These are phyloP conservation scores for Synanthedon andrenaeformis DNA, from an alignment of 2,888 invertebrate species.

Conservation along the genomic window DNA sequence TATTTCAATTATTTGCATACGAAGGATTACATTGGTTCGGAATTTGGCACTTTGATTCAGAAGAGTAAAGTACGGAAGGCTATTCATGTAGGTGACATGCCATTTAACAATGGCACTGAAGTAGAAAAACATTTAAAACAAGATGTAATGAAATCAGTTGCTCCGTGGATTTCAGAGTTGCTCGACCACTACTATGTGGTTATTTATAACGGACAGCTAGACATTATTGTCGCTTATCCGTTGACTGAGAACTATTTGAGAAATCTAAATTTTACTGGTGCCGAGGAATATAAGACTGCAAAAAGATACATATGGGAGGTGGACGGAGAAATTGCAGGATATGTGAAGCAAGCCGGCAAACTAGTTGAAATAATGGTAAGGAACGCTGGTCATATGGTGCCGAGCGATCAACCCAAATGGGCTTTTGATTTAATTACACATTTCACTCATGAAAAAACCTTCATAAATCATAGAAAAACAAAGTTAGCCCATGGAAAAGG, in stretches of 20 bases:
- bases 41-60: constrained; percentile 75
- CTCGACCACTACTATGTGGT: constrained; percentile 78
- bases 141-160: constrained; percentile 87
- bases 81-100: constrained; percentile 86
- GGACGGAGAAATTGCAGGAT: constrained; percentile 78
- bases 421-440: constrained; percentile 78
- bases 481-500: too few species aligned
- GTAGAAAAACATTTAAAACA: constrained; percentile 79
- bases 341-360: constrained; percentile 77
- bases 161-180: constrained; percentile 77
- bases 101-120: constrained; percentile 73
- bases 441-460: constrained; percentile 72
- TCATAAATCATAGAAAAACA: constrained; percentile 7
- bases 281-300: constrained; percentile 75
- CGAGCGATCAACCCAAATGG: constrained; percentile 83
- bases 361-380: constrained; percentile 80
- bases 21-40: constrained; percentile 60
- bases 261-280: constrained; percentile 76
- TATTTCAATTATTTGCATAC: constrained; percentile 81
- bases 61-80: constrained; percentile 73
- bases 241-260: constrained; percentile 83
- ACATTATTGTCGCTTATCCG: constrained; percentile 91
- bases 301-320: constrained; percentile 78
- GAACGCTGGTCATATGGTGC: constrained; percentile 87
- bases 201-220: constrained; percentile 91